Evolutionary conservation across 2,888 invertebrate genomes (phyloP).

Genomic region (Laspeyria flexula): DNA sequence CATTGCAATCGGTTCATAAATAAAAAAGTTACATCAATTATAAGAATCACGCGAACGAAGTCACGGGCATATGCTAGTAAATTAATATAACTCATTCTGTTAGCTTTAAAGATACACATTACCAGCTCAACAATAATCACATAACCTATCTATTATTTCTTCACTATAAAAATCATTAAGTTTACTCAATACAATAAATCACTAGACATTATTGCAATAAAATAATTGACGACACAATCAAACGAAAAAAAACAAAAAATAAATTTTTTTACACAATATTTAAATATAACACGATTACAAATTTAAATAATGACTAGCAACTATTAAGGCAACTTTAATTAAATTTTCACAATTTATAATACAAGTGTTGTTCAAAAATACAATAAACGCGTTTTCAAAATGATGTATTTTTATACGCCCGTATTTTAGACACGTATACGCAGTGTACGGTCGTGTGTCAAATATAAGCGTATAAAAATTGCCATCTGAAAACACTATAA

Average conservation of each 20-base stretch:
- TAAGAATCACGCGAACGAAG: no score
- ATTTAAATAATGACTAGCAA: constrained; percentile 63
- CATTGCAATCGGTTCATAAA: no score
- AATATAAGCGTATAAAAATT: no score
- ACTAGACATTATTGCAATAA: constrained; percentile 18
- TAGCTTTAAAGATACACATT: no score
- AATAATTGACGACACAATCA: constrained; percentile 28
- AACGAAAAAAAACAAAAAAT: constrained; percentile 11
- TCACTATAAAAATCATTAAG: background rate
- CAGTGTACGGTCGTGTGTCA: no score
- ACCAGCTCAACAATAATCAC: no score
- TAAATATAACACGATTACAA: constrained; percentile 26
- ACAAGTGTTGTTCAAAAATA: constrained; percentile 42
- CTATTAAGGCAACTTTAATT: constrained; percentile 69
- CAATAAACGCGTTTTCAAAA: no score
- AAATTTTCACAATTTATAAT: constrained; percentile 37
- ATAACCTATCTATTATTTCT: background rate
- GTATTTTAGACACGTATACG: no score
- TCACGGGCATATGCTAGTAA: no score
- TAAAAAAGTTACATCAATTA: no score
- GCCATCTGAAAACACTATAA: constrained; percentile 41
- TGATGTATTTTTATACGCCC: no score
- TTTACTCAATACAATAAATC: constrained; percentile 5
- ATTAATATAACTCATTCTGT: no score
- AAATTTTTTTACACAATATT: constrained; percentile 21